Evolutionary conservation across 2,888 invertebrate genomes (phyloP), one percentile per base, ranked within the genome.

Genomic region (Dioctria linearis): DNA sequence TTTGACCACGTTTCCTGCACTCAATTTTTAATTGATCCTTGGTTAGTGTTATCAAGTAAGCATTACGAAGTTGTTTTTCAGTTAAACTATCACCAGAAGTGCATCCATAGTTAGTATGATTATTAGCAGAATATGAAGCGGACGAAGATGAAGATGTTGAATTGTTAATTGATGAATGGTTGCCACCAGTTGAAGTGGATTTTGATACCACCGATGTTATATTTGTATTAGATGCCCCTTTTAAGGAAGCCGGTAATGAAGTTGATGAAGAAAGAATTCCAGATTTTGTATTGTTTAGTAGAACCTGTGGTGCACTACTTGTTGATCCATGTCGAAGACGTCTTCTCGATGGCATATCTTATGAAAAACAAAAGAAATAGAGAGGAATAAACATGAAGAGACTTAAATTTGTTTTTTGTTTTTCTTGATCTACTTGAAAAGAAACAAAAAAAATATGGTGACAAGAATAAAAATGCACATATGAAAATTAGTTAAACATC

Each of bases 1-100:
- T 93, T 88, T 93, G 93, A 84, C 93, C 93, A 85, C 93, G 89
- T 90, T 92, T 92, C 84, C 93, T 90, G 90, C 93, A 93, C 87
- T 93, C 93, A 80, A 90, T 90, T 85, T 93, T 92, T 83, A 93
- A 90, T 87, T 93, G 93, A 86, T 93, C 93, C 90, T 93, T 93
- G 86, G 91, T 93, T 90, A 93, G 91, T 83, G 90, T 89, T 81
- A 91, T 90, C 86, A 93, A 89, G 85, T 90, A 89, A 65, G 83
- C 83, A 80, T 85, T 85, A 79, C 85, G 84, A 78, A 85, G 81
- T 82, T 85, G 84, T 79, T 86, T 86, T 37, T 83, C 83, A 75
- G 85, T 85, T 80, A 84, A 66, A 79, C 49, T 66, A 69, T 79
- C 80, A 75, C 78, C 78, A 57, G 25, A 49, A 46, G 63, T 25